A percentile compares a stretch with the other conserved stretches of the same genome.
Evolutionary conservation across 1,140 invertebrate species (phyloP).

Genomic region (Drosophila busckii): DNA sequence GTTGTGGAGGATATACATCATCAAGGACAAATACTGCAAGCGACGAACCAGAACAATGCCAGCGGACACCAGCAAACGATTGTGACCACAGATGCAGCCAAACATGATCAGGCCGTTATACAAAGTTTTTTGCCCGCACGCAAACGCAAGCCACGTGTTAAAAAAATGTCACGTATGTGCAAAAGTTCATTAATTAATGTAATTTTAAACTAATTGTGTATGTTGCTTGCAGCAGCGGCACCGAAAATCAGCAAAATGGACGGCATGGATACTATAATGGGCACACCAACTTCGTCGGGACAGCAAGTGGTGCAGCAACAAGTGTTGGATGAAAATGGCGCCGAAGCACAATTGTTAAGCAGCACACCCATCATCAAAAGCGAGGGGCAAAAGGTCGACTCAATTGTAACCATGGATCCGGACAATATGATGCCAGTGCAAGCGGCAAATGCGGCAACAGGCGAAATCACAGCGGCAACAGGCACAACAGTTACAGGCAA

Average conservation of each 20-base stretch:
- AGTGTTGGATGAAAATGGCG: constrained; percentile 69
- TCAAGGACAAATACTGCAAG: constrained; percentile 69
- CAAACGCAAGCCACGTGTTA: constrained; percentile 78
- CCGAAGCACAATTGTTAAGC: constrained; percentile 50
- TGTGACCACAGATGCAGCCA: constrained; percentile 70
- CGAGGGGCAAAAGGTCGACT: constrained; percentile 71
- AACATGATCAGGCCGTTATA: constrained; percentile 78
- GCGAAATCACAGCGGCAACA: constrained; percentile 56
- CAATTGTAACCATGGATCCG: constrained; percentile 74
- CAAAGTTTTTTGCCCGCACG: constrained; percentile 79
- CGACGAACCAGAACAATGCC: constrained; percentile 68
- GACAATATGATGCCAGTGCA: constrained; percentile 72
- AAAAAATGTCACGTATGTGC: constrained; percentile 75
- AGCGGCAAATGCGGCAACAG: constrained; percentile 61
- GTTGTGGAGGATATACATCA: constrained; percentile 78
- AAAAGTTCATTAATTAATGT: background rate
- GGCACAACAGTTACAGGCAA: constrained; percentile 45
- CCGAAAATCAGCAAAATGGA: constrained; percentile 77
- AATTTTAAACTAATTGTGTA: background rate
- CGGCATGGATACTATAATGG: constrained; percentile 73
- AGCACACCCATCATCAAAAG: constrained; percentile 73
- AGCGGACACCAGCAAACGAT: constrained; percentile 69
- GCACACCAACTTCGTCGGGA: constrained; percentile 62
- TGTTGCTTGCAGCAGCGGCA: constrained; percentile 48
- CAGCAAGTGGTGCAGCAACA: constrained; percentile 50